Evolutionary conservation across 2,797 vertebrate species (phyloP), one percentile per base, ranked within the genome.

Genomic region (Spondyliosoma cantharus): DNA sequence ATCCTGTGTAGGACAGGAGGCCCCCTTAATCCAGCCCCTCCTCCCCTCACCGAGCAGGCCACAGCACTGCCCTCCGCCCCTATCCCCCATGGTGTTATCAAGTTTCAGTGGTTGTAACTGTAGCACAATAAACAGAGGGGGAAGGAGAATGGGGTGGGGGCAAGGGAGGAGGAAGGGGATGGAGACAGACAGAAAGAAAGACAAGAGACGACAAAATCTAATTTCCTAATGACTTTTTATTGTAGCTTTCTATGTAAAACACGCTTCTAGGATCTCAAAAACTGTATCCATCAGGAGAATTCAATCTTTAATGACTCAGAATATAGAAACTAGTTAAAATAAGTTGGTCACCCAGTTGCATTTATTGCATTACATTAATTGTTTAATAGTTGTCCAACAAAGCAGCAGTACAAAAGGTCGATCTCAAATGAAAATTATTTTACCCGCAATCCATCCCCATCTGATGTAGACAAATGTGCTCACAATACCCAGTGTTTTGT

Each of bases 91-190:
- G 91, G 93, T 88, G 92, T 94, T 93, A 94, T 95, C 94, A 93
- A 89, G 93, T 95, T 95, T 94, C 94, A 93, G 90, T 87, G 89
- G 93, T 93, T 93, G 93, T 94, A 93, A 95, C 94, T 94, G 91
- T 94, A 94, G 93, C 93, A 93, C 93, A 94, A 94, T 93, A 94
- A 94, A 94, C 93, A 93, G 88, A 86, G 87, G 85, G 81, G 83
- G 89, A 73, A 88, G 86, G 89, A 86, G 79, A 85, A 78, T 64
- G 53, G 67, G 42, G 63, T 71, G 69, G 68, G 46, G 58, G 80
- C 58, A 69, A 52, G 62, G 56, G 49, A 68, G 78, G 71, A 82
- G 74, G 75, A 83, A 72, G 59, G 71, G 80, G 82, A 87, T 67
- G 65, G 71, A 76, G 78, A 86, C 64, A 74, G 78, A 86, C 64